A percentile compares a stretch with the other conserved stretches of the same genome.
Evolutionary conservation across 2,113 vertebrate species (phyloP).

Genomic region (Calyptommatus sinebrachiatus): DNA sequence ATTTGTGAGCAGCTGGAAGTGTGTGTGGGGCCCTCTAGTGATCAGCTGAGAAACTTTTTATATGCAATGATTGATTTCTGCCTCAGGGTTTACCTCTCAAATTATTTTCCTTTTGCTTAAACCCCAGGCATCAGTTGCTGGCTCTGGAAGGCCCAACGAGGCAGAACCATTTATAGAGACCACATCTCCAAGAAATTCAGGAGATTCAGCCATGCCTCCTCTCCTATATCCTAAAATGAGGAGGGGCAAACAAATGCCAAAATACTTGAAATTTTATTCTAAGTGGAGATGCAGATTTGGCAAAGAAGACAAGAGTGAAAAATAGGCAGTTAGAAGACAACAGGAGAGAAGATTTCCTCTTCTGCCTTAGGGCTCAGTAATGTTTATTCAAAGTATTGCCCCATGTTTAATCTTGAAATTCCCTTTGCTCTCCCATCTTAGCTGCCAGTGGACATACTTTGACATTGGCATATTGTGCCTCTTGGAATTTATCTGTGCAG

Average conservation of each 20-base stretch:
- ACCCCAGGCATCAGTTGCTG: not conserved
- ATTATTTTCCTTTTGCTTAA: not conserved
- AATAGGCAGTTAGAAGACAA: not conserved
- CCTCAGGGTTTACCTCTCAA: not conserved
- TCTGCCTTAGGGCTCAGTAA: not conserved
- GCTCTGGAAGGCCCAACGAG: not conserved
- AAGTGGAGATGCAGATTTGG: not conserved
- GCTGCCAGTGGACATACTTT: conserved; percentile 73
- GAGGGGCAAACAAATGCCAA: not conserved
- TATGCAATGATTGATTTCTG: not conserved
- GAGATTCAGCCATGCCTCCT: no score
- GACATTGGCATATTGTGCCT: conserved; percentile 77
- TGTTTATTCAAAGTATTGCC: not conserved
- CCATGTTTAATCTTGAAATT: not conserved
- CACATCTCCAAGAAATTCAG: no score
- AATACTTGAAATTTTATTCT: not conserved
- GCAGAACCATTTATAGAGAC: not conserved
- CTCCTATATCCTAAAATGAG: not conserved
- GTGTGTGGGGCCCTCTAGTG: not conserved
- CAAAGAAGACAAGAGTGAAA: not conserved
- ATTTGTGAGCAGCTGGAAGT: not conserved
- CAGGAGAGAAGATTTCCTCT: not conserved
- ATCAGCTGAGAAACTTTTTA: not conserved
- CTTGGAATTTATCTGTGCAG: conserved; percentile 88
- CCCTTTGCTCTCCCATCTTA: not conserved